phyloP scores from a whole-genome alignment of 2,797 vertebrate genomes.

The Neoniphon sammara region DNA sequence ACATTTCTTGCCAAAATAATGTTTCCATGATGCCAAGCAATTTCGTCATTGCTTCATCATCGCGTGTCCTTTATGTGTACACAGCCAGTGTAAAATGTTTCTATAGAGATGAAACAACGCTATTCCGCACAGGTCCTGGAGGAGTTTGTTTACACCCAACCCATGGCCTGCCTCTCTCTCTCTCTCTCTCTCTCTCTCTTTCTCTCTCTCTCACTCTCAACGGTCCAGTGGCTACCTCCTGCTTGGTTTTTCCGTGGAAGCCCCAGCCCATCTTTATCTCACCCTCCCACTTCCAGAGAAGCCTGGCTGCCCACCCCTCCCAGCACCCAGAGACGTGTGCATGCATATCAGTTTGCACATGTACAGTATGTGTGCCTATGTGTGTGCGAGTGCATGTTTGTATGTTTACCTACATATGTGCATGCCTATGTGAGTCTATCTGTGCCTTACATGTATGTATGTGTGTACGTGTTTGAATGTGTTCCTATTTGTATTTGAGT shows the following conservation, averaged over 20 bases:
- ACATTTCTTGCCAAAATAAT: neutral
- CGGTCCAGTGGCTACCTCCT: slow-evolving; percentile 1
- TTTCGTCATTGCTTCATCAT: neutral
- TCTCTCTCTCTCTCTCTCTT: neutral
- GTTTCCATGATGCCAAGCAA: slow-evolving; percentile 3
- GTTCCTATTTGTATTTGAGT: neutral
- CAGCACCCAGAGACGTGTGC: neutral
- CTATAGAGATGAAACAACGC: slow-evolving; percentile 30
- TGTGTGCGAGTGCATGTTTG: neutral
- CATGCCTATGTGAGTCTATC: neutral
- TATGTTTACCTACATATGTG: neutral
- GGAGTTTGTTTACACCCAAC: slow-evolving; percentile 18
- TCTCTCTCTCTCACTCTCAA: neutral
- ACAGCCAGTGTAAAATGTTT: slow-evolving; percentile 37
- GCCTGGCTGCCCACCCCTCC: slow-evolving; percentile 19
- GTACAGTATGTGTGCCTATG: too few relatives aligned
- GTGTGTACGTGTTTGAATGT: neutral
- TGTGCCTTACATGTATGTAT: neutral
- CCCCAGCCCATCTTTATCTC: slow-evolving; percentile 68
- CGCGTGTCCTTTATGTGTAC: slow-evolving; percentile 33
- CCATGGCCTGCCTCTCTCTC: neutral
- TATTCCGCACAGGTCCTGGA: neutral
- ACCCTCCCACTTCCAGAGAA: slow-evolving; percentile 65
- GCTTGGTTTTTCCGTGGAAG: slow-evolving; percentile 63
- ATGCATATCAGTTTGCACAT: neutral